Conservation (phyloP, 2,888 invertebrate species). For the Metacarcinus magister region DNA sequence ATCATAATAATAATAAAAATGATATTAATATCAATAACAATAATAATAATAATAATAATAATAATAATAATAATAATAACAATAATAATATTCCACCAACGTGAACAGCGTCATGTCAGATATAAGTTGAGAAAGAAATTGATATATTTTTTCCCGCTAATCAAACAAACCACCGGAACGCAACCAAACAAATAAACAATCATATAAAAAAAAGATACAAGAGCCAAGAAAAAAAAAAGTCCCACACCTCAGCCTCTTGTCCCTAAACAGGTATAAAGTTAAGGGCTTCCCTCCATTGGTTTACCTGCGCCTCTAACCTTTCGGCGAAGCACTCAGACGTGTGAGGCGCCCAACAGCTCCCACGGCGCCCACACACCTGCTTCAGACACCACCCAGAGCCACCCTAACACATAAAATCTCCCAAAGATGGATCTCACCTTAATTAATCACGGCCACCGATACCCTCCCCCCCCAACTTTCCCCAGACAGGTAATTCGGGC, state of each 20-base stretch:
- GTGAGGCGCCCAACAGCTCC: neutral
- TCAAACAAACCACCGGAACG: too few species aligned
- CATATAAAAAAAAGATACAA: neutral
- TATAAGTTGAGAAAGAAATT: too few species aligned
- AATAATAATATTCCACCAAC: too few species aligned
- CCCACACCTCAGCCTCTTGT: neutral
- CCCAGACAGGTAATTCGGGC: neutral
- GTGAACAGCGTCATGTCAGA: too few species aligned
- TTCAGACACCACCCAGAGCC: neutral
- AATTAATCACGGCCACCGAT: neutral
- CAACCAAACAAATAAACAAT: too few species aligned
- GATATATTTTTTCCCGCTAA: too few species aligned
- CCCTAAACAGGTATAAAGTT: neutral
- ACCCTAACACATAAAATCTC: neutral
- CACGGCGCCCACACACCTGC: neutral
- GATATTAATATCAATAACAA: too few species aligned
- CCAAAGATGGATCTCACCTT: conserved; percentile 3
- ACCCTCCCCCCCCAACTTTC: neutral
- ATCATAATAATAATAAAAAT: too few species aligned
- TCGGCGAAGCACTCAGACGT: neutral
- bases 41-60: too few species aligned
- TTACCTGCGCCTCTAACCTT: neutral
- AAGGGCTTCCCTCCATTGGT: neutral
- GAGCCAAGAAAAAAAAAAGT: neutral
- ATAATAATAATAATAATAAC: too few species aligned